A percentile compares a stretch with the other conserved stretches of the same genome.
Conservation (phyloP, 1,140 invertebrate species). For the Drosophila jambulina region DNA sequence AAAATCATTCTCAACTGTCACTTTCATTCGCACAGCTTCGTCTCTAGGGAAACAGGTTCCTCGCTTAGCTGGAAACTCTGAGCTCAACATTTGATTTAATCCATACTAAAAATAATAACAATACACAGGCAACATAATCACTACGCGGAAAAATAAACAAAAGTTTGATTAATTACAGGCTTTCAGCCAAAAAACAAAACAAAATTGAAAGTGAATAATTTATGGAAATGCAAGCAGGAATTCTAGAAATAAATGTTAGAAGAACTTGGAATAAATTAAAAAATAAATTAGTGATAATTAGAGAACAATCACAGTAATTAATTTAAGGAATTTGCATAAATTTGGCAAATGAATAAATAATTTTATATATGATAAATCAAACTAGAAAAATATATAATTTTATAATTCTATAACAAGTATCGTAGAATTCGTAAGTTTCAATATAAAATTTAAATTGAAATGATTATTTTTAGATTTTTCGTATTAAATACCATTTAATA, state of each 20-base stretch:
- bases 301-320: slow-evolving; percentile 5
- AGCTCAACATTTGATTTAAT: slow-evolving; percentile 48
- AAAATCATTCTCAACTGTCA: slow-evolving; percentile 49
- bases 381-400: neutral
- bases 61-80: slow-evolving; percentile 19
- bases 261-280: slow-evolving; percentile 2
- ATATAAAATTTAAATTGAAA: too few species aligned
- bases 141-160: slow-evolving; percentile 36
- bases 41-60: slow-evolving; percentile 60
- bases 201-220: slow-evolving; percentile 47
- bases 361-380: neutral
- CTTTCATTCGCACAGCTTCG: slow-evolving; percentile 37
- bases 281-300: slow-evolving; percentile 12
- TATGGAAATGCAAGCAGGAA: slow-evolving; percentile 17
- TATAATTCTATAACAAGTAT: neutral
- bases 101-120: slow-evolving; percentile 15
- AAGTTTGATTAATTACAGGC: slow-evolving; percentile 44
- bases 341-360: neutral
- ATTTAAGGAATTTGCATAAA: neutral
- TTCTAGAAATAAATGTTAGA: neutral
- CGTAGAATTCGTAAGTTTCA: too few species aligned
- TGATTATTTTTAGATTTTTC: too few species aligned
- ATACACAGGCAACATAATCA: slow-evolving; percentile 22
- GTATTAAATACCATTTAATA: too few species aligned
- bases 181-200: slow-evolving; percentile 7